A percentile compares a stretch with the other conserved stretches of the same genome.
Evolutionary conservation across 2,888 invertebrate species (phyloP).

Genomic region (Drosophila niveifrons): DNA sequence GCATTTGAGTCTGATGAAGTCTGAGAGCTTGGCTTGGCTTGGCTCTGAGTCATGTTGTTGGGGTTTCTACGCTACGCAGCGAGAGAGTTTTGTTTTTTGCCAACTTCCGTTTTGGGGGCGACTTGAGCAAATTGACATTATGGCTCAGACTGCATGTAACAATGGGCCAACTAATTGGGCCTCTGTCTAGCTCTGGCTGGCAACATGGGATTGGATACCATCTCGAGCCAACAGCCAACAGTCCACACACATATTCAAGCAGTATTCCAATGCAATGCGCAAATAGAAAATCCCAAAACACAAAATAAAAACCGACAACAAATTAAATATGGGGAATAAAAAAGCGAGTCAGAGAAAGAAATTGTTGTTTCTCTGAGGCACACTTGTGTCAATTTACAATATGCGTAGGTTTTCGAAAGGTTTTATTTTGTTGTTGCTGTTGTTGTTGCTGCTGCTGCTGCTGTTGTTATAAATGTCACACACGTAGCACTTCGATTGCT

Average conservation of each 20-base stretch:
- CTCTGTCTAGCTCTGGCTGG: constrained; percentile 51
- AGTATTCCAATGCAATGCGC: constrained; percentile 65
- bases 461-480: constrained; percentile 68
- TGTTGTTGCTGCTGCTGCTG: not conserved
- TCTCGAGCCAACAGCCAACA: not conserved
- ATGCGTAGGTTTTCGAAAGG: constrained; percentile 72
- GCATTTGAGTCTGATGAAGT: constrained; percentile 5
- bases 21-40: constrained; percentile 17
- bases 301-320: constrained; percentile 17
- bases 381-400: constrained; percentile 79
- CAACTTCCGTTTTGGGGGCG: constrained; percentile 71
- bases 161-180: constrained; percentile 76
- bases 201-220: constrained; percentile 19
- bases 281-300: constrained; percentile 79
- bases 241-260: not conserved
- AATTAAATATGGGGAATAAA: constrained; percentile 36
- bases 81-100: constrained; percentile 50
- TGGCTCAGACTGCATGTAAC: constrained; percentile 68
- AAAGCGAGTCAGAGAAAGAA: constrained; percentile 37
- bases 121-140: constrained; percentile 76
- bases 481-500: constrained; percentile 61
- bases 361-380: constrained; percentile 40
- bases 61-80: constrained; percentile 44
- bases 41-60: constrained; percentile 46
- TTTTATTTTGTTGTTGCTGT: constrained; percentile 32